These are phyloP conservation scores for Anarhynchus alexandrinus DNA, from an alignment of 2,113 vertebrate species.

Conservation along the genomic window DNA sequence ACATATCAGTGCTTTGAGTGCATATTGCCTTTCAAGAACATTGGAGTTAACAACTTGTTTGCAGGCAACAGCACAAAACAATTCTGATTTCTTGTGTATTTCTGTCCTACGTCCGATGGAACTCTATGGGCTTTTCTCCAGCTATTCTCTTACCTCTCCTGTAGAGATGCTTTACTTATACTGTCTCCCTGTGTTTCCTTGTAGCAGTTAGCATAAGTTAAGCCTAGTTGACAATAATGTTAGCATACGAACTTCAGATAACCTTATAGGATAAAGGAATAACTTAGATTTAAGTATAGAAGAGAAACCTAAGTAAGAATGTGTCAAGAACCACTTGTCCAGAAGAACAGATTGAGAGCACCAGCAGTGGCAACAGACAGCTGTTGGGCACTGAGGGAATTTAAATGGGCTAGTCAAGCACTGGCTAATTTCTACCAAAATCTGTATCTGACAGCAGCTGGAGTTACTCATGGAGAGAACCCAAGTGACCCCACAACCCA, in stretches of 20 bases:
- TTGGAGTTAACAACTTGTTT: not conserved
- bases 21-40: slow-evolving; percentile 33
- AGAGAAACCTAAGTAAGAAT: not conserved
- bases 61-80: not conserved
- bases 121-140: not conserved
- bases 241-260: not conserved
- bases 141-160: not conserved
- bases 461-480: not conserved
- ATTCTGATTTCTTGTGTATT: not conserved
- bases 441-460: not conserved
- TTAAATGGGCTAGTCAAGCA: not conserved
- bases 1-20: not conserved
- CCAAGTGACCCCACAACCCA: not conserved
- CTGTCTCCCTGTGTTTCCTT: not conserved
- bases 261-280: not conserved
- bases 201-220: not conserved
- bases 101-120: rapidly evolving
- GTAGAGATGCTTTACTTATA: not conserved
- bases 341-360: not conserved
- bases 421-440: not conserved
- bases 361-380: not conserved
- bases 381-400: not conserved
- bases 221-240: not conserved
- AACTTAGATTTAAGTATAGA: not conserved
- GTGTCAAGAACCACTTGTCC: not conserved